These are phyloP conservation scores for Chaenocephalus aceratus DNA, from an alignment of 2,113 vertebrate genomes.

Conservation along the genomic window DNA sequence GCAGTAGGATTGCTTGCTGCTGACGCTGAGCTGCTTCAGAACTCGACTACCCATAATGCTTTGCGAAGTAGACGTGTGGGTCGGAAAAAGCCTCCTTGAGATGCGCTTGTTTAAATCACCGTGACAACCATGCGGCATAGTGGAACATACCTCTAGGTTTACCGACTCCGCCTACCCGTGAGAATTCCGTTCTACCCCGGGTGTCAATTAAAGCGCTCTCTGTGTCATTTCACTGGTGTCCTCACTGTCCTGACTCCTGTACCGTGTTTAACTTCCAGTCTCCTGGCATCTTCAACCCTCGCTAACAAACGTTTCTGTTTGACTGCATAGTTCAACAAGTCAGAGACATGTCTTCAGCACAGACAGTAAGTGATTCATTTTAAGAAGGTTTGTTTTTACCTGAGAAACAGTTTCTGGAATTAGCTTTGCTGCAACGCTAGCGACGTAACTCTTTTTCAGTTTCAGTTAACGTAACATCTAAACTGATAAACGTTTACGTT, in stretches of 20 bases:
- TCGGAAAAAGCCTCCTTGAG: background rate
- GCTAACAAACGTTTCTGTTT: background rate
- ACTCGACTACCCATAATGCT: constrained; percentile 47
- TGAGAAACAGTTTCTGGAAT: background rate
- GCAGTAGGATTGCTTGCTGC: background rate
- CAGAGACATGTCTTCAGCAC: constrained; percentile 65
- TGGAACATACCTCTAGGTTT: rapidly evolving
- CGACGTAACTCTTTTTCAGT: background rate
- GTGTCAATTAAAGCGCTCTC: rapidly evolving
- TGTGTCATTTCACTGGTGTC: background rate
- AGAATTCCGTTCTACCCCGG: background rate
- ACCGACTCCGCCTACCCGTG: background rate
- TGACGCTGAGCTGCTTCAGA: background rate
- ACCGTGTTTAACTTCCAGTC: background rate
- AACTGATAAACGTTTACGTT: background rate
- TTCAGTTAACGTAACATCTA: background rate
- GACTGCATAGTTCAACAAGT: background rate
- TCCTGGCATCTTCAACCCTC: constrained; percentile 1
- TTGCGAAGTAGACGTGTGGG: background rate
- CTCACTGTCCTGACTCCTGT: background rate
- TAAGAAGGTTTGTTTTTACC: background rate
- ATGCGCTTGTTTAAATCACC: background rate
- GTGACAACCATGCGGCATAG: background rate
- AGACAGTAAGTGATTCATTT: constrained; percentile 53
- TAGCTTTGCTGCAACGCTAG: background rate